Conservation (phyloP, 2,113 vertebrate species). For the Brevimyrus niger region DNA sequence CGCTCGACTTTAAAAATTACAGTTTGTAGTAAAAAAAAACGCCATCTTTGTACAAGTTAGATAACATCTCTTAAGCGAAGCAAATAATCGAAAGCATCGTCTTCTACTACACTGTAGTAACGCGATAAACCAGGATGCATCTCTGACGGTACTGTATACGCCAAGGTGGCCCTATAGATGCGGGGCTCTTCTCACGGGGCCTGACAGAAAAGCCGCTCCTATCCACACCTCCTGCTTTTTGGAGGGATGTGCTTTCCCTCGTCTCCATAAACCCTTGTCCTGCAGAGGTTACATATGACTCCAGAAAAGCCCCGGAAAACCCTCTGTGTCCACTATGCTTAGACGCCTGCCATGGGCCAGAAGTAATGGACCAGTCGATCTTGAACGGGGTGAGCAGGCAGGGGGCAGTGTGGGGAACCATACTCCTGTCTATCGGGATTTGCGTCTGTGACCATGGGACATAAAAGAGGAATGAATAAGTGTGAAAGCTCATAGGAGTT, state of each 20-base stretch:
- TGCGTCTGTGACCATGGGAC: not conserved
- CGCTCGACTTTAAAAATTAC: not conserved
- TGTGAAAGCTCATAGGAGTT: not conserved
- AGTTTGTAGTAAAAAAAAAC: not conserved
- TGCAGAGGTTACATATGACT: not conserved
- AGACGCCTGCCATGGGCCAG: not conserved
- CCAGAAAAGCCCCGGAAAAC: not conserved
- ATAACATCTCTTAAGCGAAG: not conserved
- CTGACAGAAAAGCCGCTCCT: not conserved
- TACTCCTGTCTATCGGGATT: not conserved
- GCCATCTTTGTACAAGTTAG: not conserved
- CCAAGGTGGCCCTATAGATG: not conserved
- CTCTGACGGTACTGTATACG: not conserved
- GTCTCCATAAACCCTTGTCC: not conserved
- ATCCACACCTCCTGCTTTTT: not conserved
- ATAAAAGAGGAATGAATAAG: not conserved
- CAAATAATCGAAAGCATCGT: not conserved
- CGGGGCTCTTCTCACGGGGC: not conserved
- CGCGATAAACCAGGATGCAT: not conserved
- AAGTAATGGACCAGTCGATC: not conserved
- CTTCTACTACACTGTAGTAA: conserved; percentile 16
- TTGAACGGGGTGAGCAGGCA: not conserved
- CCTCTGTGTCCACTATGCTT: not conserved
- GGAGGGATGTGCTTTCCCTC: not conserved
- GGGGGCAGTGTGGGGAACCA: not conserved